A percentile compares a stretch with the other conserved stretches of the same genome.
Conservation (phyloP, 2,113 vertebrate species). For the Alectura lathami region DNA sequence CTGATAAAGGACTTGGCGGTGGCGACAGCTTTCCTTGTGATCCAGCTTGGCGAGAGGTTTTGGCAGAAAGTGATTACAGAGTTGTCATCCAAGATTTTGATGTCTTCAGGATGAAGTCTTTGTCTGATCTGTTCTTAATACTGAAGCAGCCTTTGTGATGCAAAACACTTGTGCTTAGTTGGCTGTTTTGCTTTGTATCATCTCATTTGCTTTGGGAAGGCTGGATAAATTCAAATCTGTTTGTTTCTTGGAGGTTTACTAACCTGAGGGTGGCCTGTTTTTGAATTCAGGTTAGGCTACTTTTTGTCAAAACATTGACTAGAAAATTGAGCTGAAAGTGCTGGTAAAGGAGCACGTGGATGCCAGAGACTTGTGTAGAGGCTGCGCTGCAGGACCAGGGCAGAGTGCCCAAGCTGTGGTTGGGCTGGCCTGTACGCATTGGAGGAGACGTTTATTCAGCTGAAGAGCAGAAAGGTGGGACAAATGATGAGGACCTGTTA, state of each 20-base stretch:
- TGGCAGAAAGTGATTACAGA: background rate
- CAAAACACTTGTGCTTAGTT: accelerated
- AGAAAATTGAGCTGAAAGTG: background rate
- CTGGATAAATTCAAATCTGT: background rate
- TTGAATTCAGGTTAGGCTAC: background rate
- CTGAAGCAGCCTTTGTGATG: accelerated
- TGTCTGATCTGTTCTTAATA: background rate
- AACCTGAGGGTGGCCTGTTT: background rate
- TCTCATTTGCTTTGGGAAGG: background rate
- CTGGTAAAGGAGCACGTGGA: background rate
- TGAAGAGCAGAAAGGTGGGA: background rate
- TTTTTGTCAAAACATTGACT: background rate
- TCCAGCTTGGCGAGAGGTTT: background rate
- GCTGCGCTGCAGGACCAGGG: background rate
- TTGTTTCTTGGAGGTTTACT: accelerated
- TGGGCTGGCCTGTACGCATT: background rate
- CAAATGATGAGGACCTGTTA: background rate
- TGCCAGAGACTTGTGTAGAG: background rate
- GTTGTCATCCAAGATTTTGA: too few species aligned
- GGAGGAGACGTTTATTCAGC: background rate
- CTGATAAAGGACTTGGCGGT: background rate
- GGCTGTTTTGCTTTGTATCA: background rate
- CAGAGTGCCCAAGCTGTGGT: background rate
- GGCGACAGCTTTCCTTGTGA: background rate
- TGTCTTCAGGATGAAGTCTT: background rate